A percentile compares a stretch with the other conserved stretches of the same genome.
Conservation (phyloP, 2,888 invertebrate species). For the Tipula vernalis region DNA sequence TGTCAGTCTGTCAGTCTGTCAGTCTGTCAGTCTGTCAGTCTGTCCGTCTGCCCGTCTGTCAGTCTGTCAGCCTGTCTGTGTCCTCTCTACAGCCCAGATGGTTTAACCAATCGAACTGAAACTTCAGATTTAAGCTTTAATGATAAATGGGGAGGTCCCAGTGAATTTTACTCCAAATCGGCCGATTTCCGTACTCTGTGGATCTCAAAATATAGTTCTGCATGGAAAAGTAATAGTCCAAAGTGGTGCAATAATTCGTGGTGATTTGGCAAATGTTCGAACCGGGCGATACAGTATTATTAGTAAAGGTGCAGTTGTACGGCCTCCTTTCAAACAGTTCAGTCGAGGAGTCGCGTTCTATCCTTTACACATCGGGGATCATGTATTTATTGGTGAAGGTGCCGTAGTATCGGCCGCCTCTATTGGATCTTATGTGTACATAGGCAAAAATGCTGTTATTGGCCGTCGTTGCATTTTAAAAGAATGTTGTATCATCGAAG, state of each 20-base stretch:
- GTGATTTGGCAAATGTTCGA: constrained; percentile 92
- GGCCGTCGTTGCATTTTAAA: constrained; percentile 82
- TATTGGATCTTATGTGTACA: constrained; percentile 95
- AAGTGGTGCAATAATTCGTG: constrained; percentile 90
- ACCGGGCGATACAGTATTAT: constrained; percentile 94
- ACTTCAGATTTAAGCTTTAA: too few species aligned
- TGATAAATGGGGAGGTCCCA: too few species aligned
- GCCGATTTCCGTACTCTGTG: constrained; percentile 95
- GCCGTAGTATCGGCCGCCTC: constrained; percentile 92
- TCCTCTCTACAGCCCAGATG: too few species aligned
- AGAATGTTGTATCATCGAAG: constrained; percentile 94
- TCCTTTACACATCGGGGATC: constrained; percentile 93
- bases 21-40: too few species aligned
- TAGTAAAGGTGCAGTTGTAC: constrained; percentile 81
- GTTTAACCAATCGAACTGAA: too few species aligned
- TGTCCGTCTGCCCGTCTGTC: too few species aligned
- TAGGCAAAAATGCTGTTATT: constrained; percentile 95
- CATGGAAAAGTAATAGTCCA: constrained; percentile 98
- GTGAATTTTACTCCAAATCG: too few species aligned
- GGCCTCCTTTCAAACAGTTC: constrained; percentile 97
- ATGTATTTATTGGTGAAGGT: constrained; percentile 93
- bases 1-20: too few species aligned
- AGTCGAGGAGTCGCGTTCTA: constrained; percentile 96
- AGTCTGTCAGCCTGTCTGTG: too few species aligned
- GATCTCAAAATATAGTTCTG: constrained; percentile 96